These are phyloP conservation scores for Ceuthmochares aereus DNA, from an alignment of 2,113 vertebrate species.

Conservation along the genomic window DNA sequence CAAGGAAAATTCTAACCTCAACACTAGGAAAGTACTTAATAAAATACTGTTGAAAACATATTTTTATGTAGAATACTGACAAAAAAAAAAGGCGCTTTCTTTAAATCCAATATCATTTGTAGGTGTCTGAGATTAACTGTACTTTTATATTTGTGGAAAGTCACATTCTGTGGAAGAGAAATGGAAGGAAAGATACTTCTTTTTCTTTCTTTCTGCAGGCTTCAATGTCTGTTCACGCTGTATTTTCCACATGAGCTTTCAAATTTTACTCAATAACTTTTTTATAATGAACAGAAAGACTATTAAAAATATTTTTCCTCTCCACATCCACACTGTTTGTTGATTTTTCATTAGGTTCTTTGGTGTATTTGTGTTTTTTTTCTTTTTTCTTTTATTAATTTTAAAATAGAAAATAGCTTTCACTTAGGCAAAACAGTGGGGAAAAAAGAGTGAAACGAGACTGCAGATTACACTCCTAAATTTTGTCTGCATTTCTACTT, in stretches of 20 bases:
- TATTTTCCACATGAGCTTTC: not conserved
- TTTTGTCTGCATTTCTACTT: not conserved
- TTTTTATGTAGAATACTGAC: not conserved
- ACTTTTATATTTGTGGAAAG: not conserved
- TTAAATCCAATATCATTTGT: not conserved
- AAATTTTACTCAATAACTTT: not conserved
- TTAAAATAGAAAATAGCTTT: not conserved
- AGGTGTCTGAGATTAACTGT: not conserved
- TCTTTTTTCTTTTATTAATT: not conserved
- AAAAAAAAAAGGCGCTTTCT: not conserved
- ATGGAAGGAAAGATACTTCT: not conserved
- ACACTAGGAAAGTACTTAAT: not conserved
- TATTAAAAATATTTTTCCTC: not conserved
- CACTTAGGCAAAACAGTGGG: not conserved
- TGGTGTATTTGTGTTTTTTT: too few relatives aligned
- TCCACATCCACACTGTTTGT: not conserved
- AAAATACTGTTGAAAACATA: not conserved
- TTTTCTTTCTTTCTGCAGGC: not conserved
- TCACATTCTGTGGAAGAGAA: not conserved
- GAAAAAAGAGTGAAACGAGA: not conserved
- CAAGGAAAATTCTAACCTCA: not conserved
- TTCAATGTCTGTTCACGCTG: not conserved
- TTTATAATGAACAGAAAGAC: not conserved
- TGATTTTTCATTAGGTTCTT: not conserved
- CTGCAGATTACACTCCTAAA: not conserved